Evolutionary conservation across 1,140 invertebrate genomes (phyloP).

Genomic region (Limonius californicus): DNA sequence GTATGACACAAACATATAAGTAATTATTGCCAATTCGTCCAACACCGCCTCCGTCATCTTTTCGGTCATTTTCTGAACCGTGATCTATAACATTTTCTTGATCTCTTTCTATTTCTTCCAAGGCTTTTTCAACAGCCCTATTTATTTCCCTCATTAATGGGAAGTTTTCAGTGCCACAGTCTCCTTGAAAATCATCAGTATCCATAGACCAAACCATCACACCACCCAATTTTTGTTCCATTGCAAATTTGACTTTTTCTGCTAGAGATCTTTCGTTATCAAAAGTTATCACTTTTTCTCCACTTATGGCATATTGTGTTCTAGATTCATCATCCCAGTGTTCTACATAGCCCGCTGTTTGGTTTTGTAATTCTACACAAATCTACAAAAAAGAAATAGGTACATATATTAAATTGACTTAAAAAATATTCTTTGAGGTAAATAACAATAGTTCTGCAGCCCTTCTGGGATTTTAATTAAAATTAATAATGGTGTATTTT

Average conservation of each 20-base stretch:
- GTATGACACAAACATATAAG: too few relatives aligned
- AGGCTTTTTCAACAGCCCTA: neutral
- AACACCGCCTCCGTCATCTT: neutral
- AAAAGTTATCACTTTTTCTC: slow-evolving; percentile 57
- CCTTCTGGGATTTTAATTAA: neutral
- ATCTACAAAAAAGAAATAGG: slow-evolving; percentile 50
- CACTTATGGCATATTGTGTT: slow-evolving; percentile 58
- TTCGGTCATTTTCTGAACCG: neutral
- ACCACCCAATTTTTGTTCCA: slow-evolving; percentile 51
- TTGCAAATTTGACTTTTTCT: slow-evolving; percentile 61
- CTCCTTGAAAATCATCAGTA: slow-evolving; percentile 70
- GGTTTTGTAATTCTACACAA: slow-evolving; percentile 55
- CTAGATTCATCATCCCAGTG: slow-evolving; percentile 59
- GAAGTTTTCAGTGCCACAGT: slow-evolving; percentile 47
- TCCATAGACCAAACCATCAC: slow-evolving; percentile 82
- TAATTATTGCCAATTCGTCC: too few relatives aligned
- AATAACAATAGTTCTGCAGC: neutral
- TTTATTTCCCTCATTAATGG: slow-evolving; percentile 1
- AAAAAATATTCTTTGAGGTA: neutral
- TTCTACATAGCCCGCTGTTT: slow-evolving; percentile 50
- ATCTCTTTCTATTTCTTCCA: neutral
- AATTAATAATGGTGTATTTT: too few relatives aligned
- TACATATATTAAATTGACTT: neutral
- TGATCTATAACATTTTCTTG: neutral
- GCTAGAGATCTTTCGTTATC: slow-evolving; percentile 61